Conservation (phyloP, 2,888 invertebrate species). For the Brachyopa scutellaris region DNA sequence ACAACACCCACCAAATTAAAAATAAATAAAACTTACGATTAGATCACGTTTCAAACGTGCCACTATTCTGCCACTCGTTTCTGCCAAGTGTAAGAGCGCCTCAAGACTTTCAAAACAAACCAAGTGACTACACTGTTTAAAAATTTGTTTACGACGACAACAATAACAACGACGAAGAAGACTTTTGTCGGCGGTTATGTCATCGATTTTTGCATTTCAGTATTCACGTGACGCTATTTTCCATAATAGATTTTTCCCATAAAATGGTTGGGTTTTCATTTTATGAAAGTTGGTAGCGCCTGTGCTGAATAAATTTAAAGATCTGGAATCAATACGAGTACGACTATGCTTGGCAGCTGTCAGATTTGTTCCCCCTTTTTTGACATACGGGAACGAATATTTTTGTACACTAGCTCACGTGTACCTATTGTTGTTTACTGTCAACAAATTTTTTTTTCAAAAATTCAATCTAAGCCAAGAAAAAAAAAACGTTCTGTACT, state of each 20-base stretch:
- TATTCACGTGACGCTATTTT: constrained; percentile 16
- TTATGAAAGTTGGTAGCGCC: constrained; percentile 11
- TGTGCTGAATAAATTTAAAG: constrained; percentile 22
- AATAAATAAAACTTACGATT: constrained; percentile 22
- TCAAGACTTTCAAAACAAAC: constrained; percentile 9
- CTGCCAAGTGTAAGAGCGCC: constrained; percentile 2
- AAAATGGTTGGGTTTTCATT: constrained; percentile 9
- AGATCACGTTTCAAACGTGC: constrained; percentile 40
- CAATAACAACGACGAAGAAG: not conserved
- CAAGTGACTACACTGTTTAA: constrained; percentile 17
- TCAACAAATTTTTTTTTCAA: not conserved
- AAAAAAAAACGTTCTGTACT: constrained; percentile 1
- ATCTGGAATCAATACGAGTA: not conserved
- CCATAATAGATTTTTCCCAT: not conserved
- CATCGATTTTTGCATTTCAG: constrained; percentile 4
- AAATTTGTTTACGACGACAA: not conserved
- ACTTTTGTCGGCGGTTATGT: constrained; percentile 13
- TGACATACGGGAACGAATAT: not conserved
- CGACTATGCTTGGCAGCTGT: not conserved
- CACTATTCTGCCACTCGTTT: constrained; percentile 1
- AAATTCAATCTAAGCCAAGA: not conserved
- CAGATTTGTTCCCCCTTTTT: not conserved
- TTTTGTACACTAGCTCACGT: not conserved
- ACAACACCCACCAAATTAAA: constrained; percentile 31
- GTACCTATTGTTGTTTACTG: constrained; percentile 1